Percentiles rank a stretch among this genome's conserved stretches.
Conservation (phyloP, 1,140 invertebrate species). For the Lepidurus arcticus region DNA sequence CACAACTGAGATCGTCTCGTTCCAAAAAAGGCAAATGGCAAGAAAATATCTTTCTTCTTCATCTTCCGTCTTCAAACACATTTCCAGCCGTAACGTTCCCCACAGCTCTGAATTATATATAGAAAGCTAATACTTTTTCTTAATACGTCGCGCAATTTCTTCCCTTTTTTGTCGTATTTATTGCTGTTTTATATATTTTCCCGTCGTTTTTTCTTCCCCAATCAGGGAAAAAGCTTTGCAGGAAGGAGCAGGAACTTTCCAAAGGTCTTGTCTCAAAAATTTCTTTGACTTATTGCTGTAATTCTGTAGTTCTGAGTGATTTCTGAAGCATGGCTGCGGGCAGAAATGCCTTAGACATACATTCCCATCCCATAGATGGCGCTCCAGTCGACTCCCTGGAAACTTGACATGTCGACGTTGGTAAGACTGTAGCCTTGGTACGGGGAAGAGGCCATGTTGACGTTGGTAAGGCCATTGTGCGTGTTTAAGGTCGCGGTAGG, state of each 20-base stretch:
- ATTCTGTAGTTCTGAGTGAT: no score
- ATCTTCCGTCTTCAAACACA: background rate
- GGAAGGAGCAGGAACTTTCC: no score
- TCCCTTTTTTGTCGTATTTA: no score
- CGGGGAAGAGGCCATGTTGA: slow-evolving; percentile 45
- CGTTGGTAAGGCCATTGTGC: slow-evolving; percentile 32
- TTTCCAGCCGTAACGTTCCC: background rate
- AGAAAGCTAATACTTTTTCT: no score
- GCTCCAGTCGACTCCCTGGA: slow-evolving; percentile 82
- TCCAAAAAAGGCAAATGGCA: slow-evolving; percentile 2
- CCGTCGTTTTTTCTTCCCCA: no score
- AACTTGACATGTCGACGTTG: slow-evolving; percentile 83
- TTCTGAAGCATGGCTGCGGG: no score
- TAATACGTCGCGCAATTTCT: no score
- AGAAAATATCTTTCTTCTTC: background rate
- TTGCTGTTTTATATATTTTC: no score
- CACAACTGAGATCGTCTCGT: slow-evolving; percentile 18
- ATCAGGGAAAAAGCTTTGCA: no score
- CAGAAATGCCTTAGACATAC: slow-evolving; percentile 55
- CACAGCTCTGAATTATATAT: no score
- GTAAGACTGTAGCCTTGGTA: slow-evolving; percentile 72
- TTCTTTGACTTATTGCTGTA: no score
- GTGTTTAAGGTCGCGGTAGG: slow-evolving; percentile 50
- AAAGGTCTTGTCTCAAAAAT: no score
- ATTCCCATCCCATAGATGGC: slow-evolving; percentile 84